Base-by-base conservation (phyloP, 2,888 invertebrate genomes). In the Hyposoter didymator region DNA sequence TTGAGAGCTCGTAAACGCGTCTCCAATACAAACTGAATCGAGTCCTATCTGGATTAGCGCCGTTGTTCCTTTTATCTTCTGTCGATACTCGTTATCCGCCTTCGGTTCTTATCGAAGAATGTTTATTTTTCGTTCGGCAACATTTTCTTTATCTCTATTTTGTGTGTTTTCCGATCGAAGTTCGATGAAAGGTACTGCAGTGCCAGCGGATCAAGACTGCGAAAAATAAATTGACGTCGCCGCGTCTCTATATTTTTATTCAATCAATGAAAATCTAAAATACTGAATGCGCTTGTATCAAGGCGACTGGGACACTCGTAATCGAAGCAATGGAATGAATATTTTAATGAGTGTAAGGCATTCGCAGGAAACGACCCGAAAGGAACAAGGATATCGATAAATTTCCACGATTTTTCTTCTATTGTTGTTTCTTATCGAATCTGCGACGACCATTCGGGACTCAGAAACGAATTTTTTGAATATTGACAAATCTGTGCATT, bases 1-100 rank as follows among this genome's bases (percentile, higher is more conserved):
- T 87, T 70, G 81, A 84, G 66, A 76, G 73, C 84, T 84, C 74
- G 79, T 76, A 73, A 85, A 78, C 69, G 72, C 39, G 74, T 32
- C 45, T 66, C 59, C 78, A 59, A 49, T 78, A 69, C 49, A 19
- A 19, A 66, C 59, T 62, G 49, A 35, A 43, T 28, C 59, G 19
- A 67, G 73, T 67, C 67, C 67, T 66, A 43, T 39, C 45, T 43
- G 67, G 70, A 70, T 55, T 76, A 64, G 32, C 39, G 8, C n/a
- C 39, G 39, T 32, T 43, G 5, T 49, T 67, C 39, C 19, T 19
- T 52, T 78, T 49, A n/a, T 55, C 22, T 28, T 43, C 59, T 45
- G 4, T 39, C 43, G 32, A 55, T 76, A 52, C 52, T 52, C 35
- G 19, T 69, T 45, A 45, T 69, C 67, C 49, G 28, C 55, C 28